Conservation (phyloP, 1,140 invertebrate species). For the Brachionus koreanus region DNA sequence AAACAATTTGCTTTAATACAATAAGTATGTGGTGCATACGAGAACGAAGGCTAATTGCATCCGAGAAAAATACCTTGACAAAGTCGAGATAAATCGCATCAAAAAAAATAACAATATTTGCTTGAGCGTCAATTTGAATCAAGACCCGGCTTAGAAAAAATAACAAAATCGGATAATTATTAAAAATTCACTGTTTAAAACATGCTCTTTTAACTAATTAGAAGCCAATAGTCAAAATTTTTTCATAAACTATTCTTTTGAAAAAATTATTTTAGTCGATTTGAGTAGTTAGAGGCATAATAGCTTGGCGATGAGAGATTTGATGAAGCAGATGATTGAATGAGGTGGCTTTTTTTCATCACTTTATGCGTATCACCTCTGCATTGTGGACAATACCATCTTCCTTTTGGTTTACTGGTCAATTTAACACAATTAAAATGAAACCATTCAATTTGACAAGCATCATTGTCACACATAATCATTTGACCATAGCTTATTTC, state of each 20-base stretch:
- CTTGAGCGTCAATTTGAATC: not conserved
- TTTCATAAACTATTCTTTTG: not conserved
- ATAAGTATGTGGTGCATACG: not conserved
- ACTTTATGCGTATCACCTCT: slow-evolving; percentile 52
- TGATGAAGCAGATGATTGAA: slow-evolving; percentile 5
- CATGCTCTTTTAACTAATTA: not conserved
- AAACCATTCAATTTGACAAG: slow-evolving; percentile 59
- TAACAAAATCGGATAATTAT: slow-evolving; percentile 2
- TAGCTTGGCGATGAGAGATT: not conserved
- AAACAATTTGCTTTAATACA: not conserved
- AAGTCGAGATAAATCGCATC: not conserved
- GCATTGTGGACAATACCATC: slow-evolving; percentile 60
- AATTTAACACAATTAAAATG: slow-evolving; percentile 60
- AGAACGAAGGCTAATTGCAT: not conserved
- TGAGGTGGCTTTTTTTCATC: slow-evolving; percentile 27
- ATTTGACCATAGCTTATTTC: slow-evolving; percentile 43
- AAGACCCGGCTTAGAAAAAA: not conserved
- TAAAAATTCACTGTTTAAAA: not conserved
- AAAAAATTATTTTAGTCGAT: not conserved
- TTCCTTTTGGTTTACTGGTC: slow-evolving; percentile 58
- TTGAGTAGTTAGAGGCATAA: not conserved
- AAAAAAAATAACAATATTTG: not conserved
- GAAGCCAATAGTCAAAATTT: not conserved
- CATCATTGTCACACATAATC: slow-evolving; percentile 44
- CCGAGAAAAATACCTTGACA: not conserved